These are phyloP conservation scores for Lichenostomus cassidix DNA, from an alignment of 2,113 vertebrate genomes.

Conservation along the genomic window DNA sequence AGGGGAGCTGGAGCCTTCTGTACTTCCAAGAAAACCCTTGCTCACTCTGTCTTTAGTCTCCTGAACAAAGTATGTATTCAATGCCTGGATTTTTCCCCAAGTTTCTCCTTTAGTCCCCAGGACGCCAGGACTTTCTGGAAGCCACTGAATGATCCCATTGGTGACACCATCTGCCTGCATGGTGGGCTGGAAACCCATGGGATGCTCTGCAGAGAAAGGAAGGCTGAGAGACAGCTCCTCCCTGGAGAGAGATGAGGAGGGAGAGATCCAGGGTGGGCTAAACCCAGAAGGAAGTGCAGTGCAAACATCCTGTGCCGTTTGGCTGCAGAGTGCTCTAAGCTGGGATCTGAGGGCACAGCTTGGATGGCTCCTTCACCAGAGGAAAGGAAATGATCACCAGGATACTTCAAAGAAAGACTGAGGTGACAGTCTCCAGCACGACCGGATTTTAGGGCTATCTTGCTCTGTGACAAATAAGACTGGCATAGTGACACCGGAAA, in stretches of 20 bases:
- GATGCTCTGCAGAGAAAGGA: neutral
- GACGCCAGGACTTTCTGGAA: neutral
- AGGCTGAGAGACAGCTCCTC: neutral
- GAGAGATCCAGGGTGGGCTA: neutral
- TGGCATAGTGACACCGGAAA: neutral
- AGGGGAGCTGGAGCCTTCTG: neutral
- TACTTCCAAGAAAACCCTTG: neutral
- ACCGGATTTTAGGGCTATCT: neutral
- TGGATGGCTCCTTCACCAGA: neutral
- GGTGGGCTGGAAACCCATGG: neutral
- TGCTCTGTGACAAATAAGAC: neutral
- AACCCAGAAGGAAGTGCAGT: neutral
- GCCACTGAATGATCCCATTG: neutral
- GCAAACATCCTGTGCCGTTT: rapidly evolving
- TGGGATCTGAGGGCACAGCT: neutral
- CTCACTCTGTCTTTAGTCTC: neutral
- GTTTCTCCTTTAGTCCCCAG: neutral
- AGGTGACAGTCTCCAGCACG: rapidly evolving
- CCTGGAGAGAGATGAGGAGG: neutral
- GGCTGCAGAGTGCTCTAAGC: neutral
- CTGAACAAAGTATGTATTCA: neutral
- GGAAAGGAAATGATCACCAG: neutral
- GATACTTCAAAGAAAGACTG: neutral
- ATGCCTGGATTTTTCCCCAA: neutral
- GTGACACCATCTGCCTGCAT: neutral